Base-by-base conservation (phyloP, 2,888 invertebrate species). In the Nemotelus pantherinus region DNA sequence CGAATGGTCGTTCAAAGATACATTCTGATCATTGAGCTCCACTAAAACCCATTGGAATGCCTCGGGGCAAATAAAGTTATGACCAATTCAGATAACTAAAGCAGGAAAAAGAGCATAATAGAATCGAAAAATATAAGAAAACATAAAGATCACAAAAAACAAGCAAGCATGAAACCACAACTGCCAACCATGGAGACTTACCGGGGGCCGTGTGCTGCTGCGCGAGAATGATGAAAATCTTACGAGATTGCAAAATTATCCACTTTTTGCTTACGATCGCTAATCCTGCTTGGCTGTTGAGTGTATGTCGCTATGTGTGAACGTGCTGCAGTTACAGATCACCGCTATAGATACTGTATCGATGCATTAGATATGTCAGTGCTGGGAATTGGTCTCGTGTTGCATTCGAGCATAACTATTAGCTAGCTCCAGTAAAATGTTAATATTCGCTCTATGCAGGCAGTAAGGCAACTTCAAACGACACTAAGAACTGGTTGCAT, bases 171-270 rank as follows among this genome's bases (percentile, higher is more conserved):
- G 2, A 67, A 67, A 67, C 67, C 67, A 67, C 48, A 67, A 67
- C 48, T 48, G 9, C 48, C 47, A 48, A n/a, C 25, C 41, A 67
- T 10, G 9, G 48, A 53, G 53, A 70, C 70, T 70, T 70, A 70
- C 70, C 70, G 43, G 10, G 44, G 53, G 53, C 7, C 9, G 55
- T 39, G 39, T 39, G 53, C 45, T 65, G 65, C 45, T 65, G 45
- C 41, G 60, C 39, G 74, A 63, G 74, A 70, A 74, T 74, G 74
- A 60, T 74, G 74, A 74, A 74, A 74, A 74, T 74, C 74, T 74
- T 44, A 25, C n/a, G 41, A 60, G 60, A 47, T 74, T 74, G 74
- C 74, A 60, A 74, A 74, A 74, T 74, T 74, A 74, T 74, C 74
- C 74, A 74, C 60, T 74, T 74, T 74, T 74, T 74, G 60, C 60